Conservation (phyloP, 2,888 invertebrate genomes). For the Octodonta nipae region DNA sequence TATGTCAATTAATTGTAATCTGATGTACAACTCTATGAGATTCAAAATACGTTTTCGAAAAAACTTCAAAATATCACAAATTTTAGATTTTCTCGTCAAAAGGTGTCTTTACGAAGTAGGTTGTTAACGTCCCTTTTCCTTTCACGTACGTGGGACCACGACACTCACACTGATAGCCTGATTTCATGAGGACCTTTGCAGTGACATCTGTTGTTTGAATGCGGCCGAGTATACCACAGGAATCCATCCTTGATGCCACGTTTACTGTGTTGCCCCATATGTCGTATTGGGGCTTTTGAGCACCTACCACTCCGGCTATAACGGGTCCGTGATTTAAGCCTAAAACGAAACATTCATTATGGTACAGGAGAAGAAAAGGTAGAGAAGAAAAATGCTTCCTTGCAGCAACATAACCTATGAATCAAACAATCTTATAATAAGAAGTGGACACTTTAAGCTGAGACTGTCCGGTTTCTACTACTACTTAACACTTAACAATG, state of each 20-base stretch:
- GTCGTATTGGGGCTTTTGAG: constrained; percentile 95
- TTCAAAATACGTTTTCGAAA: background rate
- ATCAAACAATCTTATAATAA: too few species aligned
- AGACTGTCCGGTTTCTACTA: too few species aligned
- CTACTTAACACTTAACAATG: too few species aligned
- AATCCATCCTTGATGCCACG: constrained; percentile 94
- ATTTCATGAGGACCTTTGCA: constrained; percentile 67
- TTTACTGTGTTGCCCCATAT: constrained; percentile 99
- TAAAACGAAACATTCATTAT: too few species aligned
- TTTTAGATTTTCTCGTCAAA: constrained; percentile 41
- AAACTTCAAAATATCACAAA: constrained; percentile 4
- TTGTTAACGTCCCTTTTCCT: constrained; percentile 81
- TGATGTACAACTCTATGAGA: too few species aligned
- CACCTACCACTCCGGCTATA: constrained; percentile 92
- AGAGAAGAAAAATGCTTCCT: too few species aligned
- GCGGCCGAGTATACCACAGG: constrained; percentile 77
- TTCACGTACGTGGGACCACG: constrained; percentile 88
- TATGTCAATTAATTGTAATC: too few species aligned
- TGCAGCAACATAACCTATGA: too few species aligned
- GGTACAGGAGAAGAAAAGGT: too few species aligned
- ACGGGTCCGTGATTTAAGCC: constrained; percentile 82
- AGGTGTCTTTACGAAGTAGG: constrained; percentile 82
- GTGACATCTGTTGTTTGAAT: constrained; percentile 77
- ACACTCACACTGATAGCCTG: constrained; percentile 78
- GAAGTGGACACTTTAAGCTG: too few species aligned